phyloP scores from a whole-genome alignment of 2,797 vertebrate species.

The Botia kubotai region DNA sequence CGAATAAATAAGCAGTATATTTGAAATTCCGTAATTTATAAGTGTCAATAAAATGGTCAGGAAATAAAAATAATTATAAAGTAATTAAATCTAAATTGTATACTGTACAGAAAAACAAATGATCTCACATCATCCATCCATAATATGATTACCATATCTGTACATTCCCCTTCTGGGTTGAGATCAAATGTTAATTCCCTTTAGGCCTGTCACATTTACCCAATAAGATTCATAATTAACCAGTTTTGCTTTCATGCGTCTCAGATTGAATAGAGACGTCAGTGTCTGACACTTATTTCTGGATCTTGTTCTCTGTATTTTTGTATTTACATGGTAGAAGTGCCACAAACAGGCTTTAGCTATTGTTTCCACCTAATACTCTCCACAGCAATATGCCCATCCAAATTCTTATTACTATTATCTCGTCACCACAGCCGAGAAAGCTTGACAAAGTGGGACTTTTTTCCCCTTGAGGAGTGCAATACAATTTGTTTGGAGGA shows the following conservation, averaged over 20 bases:
- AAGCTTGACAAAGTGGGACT: conserved; percentile 52
- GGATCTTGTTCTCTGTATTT: conserved; percentile 45
- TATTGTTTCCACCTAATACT: conserved; percentile 54
- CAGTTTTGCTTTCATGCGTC: conserved; percentile 30
- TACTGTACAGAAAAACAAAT: background rate
- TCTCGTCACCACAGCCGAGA: conserved; percentile 63
- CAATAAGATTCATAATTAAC: conserved; percentile 32
- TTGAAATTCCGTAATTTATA: background rate
- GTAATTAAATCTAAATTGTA: background rate
- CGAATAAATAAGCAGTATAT: too few relatives aligned
- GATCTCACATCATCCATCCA: background rate
- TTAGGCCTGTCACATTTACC: background rate
- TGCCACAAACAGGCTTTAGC: conserved; percentile 46
- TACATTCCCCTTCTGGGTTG: background rate
- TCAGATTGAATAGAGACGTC: conserved; percentile 52
- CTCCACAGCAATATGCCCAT: conserved; percentile 52
- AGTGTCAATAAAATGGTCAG: background rate
- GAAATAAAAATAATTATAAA: background rate
- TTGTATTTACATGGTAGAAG: conserved; percentile 57
- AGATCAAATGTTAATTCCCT: background rate
- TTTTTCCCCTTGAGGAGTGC: conserved; percentile 46
- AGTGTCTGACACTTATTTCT: conserved; percentile 29
- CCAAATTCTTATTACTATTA: conserved; percentile 62
- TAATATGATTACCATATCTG: background rate
- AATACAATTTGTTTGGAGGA: conserved; percentile 54